Conservation (phyloP, 2,113 vertebrate species). For the Falco punctatus region DNA sequence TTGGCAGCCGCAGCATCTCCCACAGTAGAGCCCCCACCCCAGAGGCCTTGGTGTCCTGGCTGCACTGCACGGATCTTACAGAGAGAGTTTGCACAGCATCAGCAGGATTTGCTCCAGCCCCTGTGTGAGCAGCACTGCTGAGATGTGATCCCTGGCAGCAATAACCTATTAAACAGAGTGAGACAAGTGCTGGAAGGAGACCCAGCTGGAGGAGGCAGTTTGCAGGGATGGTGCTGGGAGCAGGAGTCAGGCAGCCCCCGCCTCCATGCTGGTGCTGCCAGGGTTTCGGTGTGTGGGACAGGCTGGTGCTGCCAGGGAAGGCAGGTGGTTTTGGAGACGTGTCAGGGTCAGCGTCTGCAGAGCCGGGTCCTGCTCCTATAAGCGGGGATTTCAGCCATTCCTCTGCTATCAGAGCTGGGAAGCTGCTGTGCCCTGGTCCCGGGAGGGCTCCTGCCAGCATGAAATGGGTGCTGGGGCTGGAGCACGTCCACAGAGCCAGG, state of each 20-base stretch:
- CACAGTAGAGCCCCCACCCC: not conserved
- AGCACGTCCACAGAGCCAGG: not conserved
- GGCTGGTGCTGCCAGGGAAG: not conserved
- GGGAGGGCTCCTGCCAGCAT: fast-evolving
- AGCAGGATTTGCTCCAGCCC: not conserved
- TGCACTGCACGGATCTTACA: not conserved
- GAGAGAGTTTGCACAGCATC: not conserved
- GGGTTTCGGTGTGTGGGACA: not conserved
- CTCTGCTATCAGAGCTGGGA: not conserved
- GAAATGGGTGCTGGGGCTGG: not conserved
- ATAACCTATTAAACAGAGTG: not conserved
- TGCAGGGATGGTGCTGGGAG: not conserved
- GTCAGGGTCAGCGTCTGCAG: not conserved
- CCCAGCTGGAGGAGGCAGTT: not conserved
- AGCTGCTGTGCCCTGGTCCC: not conserved
- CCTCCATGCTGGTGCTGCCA: not conserved
- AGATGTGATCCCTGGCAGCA: not conserved
- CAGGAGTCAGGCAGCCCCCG: not conserved
- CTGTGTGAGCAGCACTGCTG: not conserved
- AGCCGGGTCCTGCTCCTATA: not conserved
- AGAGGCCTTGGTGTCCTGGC: fast-evolving
- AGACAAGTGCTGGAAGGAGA: not conserved
- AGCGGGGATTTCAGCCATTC: not conserved
- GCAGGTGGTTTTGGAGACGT: not conserved
- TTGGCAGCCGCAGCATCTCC: not conserved